Evolutionary conservation across 2,113 vertebrate species (phyloP).

Genomic region (Glareola pratincola): DNA sequence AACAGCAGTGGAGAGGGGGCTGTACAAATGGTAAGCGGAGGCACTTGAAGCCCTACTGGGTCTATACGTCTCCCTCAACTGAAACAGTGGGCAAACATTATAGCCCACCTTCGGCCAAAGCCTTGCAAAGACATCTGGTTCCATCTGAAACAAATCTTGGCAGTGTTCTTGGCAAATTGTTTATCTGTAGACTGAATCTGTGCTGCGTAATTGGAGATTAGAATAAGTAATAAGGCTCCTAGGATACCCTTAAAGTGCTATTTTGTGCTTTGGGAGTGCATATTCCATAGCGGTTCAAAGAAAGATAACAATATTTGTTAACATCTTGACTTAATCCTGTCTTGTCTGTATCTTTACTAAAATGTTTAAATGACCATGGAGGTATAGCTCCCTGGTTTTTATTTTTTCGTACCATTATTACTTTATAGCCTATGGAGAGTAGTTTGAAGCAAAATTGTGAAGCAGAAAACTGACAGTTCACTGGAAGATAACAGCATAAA

Average conservation of each 20-base stretch:
- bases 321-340: neutral
- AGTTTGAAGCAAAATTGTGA: neutral
- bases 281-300: neutral
- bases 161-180: slow-evolving; percentile 13
- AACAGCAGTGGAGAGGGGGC: neutral
- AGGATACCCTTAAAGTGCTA: neutral
- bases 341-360: neutral
- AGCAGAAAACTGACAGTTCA: neutral
- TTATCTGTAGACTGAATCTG: neutral
- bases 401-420: neutral
- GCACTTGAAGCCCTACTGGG: neutral
- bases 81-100: neutral
- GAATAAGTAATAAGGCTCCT: slow-evolving; percentile 12
- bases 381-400: neutral
- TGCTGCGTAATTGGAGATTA: slow-evolving; percentile 33
- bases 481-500: neutral
- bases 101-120: neutral
- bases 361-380: neutral
- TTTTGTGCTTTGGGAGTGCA: slow-evolving; percentile 15
- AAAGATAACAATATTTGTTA: slow-evolving; percentile 16
- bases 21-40: neutral
- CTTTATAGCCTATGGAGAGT: neutral
- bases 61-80: neutral
- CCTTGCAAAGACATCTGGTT: neutral
- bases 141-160: neutral